phyloP scores from a whole-genome alignment of 2,797 vertebrate species.

The Margarornis squamiger region DNA sequence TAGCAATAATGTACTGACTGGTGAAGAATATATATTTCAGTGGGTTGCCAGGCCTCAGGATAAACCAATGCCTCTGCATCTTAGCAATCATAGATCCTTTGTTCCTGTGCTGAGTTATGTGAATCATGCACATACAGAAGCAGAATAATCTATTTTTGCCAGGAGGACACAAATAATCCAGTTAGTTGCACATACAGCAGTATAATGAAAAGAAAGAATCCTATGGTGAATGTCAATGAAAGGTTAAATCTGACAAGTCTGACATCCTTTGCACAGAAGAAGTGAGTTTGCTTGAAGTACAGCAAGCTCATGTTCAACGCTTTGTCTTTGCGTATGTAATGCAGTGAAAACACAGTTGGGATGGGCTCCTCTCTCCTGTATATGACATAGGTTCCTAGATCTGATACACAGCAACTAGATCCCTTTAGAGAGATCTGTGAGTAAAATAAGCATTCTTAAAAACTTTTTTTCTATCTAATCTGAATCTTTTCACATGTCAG shows the following conservation, averaged over 20 bases:
- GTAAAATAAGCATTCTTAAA: neutral
- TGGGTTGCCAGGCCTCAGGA: neutral
- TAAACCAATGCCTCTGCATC: neutral
- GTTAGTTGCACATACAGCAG: neutral
- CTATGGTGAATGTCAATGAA: neutral
- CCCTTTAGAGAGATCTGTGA: neutral
- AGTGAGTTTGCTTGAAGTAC: neutral
- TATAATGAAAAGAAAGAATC: neutral
- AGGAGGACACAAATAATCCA: neutral
- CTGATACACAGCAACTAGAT: neutral
- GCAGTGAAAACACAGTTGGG: neutral
- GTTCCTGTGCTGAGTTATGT: neutral
- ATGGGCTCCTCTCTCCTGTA: neutral
- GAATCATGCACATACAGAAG: neutral
- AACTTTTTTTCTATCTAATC: neutral
- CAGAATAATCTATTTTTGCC: neutral
- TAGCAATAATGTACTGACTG: neutral
- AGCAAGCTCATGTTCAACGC: neutral
- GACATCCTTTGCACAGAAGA: neutral
- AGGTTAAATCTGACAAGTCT: slow-evolving; percentile 1
- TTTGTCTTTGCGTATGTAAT: neutral
- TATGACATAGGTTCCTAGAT: neutral
- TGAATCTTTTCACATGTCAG: neutral
- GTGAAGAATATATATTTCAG: neutral
- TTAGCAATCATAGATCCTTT: slow-evolving; percentile 26